Evolutionary conservation across 2,113 vertebrate genomes (phyloP), one percentile per base, ranked within the genome.

Genomic region (Paraplagusia blochii): DNA sequence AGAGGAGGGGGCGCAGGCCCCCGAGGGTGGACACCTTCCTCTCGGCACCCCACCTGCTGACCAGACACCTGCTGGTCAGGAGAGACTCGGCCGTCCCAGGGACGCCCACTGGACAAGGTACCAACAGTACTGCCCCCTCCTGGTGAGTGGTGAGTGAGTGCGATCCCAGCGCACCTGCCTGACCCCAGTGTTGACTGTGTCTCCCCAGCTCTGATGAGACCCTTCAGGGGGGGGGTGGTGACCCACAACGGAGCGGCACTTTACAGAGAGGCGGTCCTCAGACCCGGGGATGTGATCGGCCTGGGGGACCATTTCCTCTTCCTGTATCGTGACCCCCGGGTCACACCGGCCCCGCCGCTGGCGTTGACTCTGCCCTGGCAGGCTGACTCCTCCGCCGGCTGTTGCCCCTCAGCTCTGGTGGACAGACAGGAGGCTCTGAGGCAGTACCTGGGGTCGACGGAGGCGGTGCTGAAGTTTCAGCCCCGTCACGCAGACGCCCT

Each of bases 311-410:
- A 95, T 67, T 94, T 95, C 78, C 84, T 96, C 16, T 94, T 96
- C 87, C 89, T 96, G 83, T 96, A 95, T 74, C 93, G 94, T 51
- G 95, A 96, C 84, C 94, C 95, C 35, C 91, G 94, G 6, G 87
- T 89, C 70, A 88, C 80, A 62, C 90, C 90, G 2, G 77, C 88
- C 13, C 85, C 89, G 0, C 90, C 89, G 0, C 69, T 88, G 57
- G 88, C 89, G 10, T 45, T 91, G 76, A 86, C 85, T 14, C 74
- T 86, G 49, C 88, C 88, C 11, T 90, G 88, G 89, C 89, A 91
- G 69, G 50, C 80, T 0, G 91, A 90, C 16, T 50, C 47, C 42
- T 76, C 81, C 38, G 63, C 82, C 53, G 57, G 83, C 76, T 90
- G 85, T 63, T 87, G 86, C 85, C 63, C 86, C 42, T 11, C 81